Percentiles rank a stretch among this genome's conserved stretches.
Evolutionary conservation across 2,797 vertebrate species (phyloP).

Genomic region (Bovichtus variegatus): DNA sequence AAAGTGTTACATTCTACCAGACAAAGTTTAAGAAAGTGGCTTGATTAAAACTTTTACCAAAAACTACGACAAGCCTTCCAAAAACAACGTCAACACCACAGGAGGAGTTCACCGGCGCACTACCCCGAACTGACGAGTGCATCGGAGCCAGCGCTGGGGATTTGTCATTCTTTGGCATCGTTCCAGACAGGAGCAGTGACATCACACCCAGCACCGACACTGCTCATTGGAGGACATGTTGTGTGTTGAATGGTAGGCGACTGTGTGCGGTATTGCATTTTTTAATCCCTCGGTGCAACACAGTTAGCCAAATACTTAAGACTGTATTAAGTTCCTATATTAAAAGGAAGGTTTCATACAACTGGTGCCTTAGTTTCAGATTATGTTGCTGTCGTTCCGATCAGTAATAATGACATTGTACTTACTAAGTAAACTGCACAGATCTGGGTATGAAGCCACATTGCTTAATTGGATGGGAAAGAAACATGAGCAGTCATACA

Average conservation of each 20-base stretch:
- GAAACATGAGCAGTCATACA: too few species aligned
- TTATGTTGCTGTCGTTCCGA: too few species aligned
- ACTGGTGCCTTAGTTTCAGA: neutral
- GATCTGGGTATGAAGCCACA: too few species aligned
- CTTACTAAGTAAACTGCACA: too few species aligned
- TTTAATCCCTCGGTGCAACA: too few species aligned
- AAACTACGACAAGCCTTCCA: neutral
- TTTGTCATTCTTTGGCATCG: conserved; percentile 2
- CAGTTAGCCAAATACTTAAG: too few species aligned
- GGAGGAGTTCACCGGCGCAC: neutral
- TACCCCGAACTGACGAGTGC: neutral
- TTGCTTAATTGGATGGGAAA: too few species aligned
- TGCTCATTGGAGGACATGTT: neutral
- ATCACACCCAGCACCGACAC: neutral
- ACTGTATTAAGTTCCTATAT: too few species aligned
- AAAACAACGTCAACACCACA: neutral
- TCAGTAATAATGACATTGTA: too few species aligned
- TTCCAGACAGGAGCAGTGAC: neutral
- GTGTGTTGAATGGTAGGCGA: neutral
- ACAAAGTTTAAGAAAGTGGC: neutral
- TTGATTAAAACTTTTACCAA: neutral
- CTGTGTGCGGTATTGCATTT: neutral
- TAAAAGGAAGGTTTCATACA: neutral
- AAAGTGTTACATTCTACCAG: neutral
- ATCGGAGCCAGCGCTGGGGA: neutral